phyloP scores from a whole-genome alignment of 2,888 invertebrate species.

The Lepidocyrtinus sp. region DNA sequence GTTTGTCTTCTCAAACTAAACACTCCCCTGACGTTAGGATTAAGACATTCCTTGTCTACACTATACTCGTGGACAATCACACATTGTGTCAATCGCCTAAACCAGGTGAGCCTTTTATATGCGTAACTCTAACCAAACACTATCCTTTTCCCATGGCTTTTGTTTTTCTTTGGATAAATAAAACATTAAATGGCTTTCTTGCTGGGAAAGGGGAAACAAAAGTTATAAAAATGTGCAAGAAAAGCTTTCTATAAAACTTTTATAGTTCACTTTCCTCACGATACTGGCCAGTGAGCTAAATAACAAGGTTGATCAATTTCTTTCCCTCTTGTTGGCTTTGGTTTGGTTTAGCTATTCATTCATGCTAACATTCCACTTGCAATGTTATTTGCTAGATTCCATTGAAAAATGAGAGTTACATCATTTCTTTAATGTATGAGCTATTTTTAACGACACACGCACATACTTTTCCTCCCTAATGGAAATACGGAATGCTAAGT shows the following conservation, averaged over 20 bases:
- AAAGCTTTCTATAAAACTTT: conserved; percentile 1
- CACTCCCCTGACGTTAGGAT: background rate
- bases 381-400: too few species aligned
- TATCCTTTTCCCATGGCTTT: conserved; percentile 4
- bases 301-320: conserved; percentile 5
- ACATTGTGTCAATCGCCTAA: background rate
- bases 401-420: too few species aligned
- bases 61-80: conserved; percentile 2
- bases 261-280: background rate
- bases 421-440: too few species aligned
- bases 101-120: background rate
- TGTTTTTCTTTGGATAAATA: conserved; percentile 14
- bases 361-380: too few species aligned
- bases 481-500: too few species aligned
- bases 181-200: conserved; percentile 15
- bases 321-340: too few species aligned
- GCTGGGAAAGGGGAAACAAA: background rate
- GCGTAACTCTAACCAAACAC: background rate
- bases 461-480: too few species aligned
- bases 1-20: background rate
- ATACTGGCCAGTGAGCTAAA: background rate
- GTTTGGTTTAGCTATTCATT: too few species aligned
- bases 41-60: background rate
- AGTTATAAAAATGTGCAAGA: background rate
- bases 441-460: too few species aligned